Base-by-base conservation (phyloP, 2,888 invertebrate genomes). In the Homarus gammarus region DNA sequence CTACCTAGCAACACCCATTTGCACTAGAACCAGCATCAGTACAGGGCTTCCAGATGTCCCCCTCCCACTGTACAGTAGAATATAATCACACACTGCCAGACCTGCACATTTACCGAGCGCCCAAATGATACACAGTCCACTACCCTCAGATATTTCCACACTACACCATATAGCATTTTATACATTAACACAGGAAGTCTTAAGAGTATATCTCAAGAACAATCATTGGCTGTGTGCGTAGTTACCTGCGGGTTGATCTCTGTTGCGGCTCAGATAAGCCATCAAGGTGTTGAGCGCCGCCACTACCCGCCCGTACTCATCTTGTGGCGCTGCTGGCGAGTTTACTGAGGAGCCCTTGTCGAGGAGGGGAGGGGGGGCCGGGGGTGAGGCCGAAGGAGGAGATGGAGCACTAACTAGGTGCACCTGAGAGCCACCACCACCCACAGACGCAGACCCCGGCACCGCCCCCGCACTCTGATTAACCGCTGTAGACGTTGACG, bases 401-500 rank as follows among this genome's bases (percentile, higher is more conserved):
- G 64, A 15, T 3, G 70, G 70, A 61, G 81, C 12, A 1, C 15
- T 61, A 22, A 81, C n/a, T 1, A 81, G n/a, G 18, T 15, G 56
- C 6, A 33, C 36, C 33, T 81, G 81, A 61, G 81, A 38, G 27
- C 18, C 38, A 2, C 68, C 68, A 36, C 79, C 61, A 12, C 81
- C 61, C 22, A 36, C 64, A 27, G 81, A 61, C 64, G 61, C 61
- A 38, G 81, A 81, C 8, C 64, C 64, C 10, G 81, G 81, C 8
- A 22, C 64, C 18, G 64, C 81, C 22, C 81, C 81, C 0, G 61
- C 81, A 64, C 81, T 81, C 36, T 61, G 61, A 22, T 38, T 38
- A 8, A 31, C 81, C 8, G 81, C 31, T 36, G 81, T 81, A 6
- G 81, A 81, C 18, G 81, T 81, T 12, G 81, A 81, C 22, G 81